Evolutionary conservation across 2,888 invertebrate genomes (phyloP), one percentile per base, ranked within the genome.

Genomic region (Ormyrus rosae): DNA sequence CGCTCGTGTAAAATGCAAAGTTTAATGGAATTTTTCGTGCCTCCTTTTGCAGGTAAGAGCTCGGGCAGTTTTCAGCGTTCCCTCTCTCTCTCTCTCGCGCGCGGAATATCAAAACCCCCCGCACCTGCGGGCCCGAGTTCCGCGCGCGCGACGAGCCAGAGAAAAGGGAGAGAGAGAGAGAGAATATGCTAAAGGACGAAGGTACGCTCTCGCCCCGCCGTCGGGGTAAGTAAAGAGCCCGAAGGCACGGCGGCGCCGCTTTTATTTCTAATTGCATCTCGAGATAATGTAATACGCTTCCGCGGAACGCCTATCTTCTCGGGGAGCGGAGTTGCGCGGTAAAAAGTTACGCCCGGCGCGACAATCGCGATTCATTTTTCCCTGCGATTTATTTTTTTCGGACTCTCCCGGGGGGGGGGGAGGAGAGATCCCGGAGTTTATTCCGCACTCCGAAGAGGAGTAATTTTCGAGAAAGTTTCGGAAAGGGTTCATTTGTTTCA

Each of bases 261-360:
- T 86, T 86, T 85, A 86, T 86, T 86, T 85, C 86, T 87, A 87
- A 87, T 87, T 87, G 85, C 86, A 82, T 86, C 84, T 83, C 80
- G 83, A 82, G 74, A 77, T 80, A 81, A 81, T 77, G 77, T 76
- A 78, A 76, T 70, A 65, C 58, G 61, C 78, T 64, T 34, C 11
- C 55, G 45, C 45, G 63, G 19, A 48, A 65, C 68, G 75, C 64
- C 64, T 78, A 72, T 78, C 74, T 78, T 81, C 72, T 78, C 34
- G 51, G 56, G 56, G 11, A 45, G 56, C 58, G 13, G 34, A 53
- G 45, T 1, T 45, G 10, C 51, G 19, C 19, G n/a, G 11, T 0
- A 45, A 61, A 55, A 63, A 48, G 48, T 48, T 60, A n/a, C 10
- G 6, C 50, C 0, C 8, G 3, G 7, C 5, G 19, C 58, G 53